Evolutionary conservation across 2,113 vertebrate species (phyloP), one percentile per base, ranked within the genome.

Genomic region (Anoura caudifer): DNA sequence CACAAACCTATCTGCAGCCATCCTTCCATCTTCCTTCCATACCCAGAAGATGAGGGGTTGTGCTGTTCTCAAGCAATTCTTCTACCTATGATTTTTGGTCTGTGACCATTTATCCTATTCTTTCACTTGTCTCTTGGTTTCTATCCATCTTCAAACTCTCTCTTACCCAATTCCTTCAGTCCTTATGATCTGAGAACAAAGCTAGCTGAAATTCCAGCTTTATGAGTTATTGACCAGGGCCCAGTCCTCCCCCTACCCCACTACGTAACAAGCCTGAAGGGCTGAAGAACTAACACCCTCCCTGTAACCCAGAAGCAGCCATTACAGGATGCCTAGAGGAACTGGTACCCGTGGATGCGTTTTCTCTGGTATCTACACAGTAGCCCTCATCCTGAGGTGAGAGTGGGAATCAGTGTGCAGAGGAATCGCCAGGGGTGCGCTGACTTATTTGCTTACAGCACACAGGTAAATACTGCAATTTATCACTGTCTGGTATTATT

Each of bases 191-290:
- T n/a, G 50, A 41, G 20, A 36, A 73, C 31, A 85, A 91, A 93
- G 38, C 22, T 50, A 24, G 12, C 13, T 59, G 16, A 45, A 61
- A 67, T 17, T n/a, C 8, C 43, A 63, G 20, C 26, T 41, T 7
- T 38, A 15, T 85, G 47, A 69, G 52, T 43, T 47, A 59, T 19
- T 80, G 38, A 1, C 20, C 28, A 79, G 12, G 77, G 20, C 5
- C 22, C 17, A 31, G n/a, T 80, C 2, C 26, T 47, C 14, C 6
- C 1, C 52, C 0, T 0, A 4, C 4, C 28, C 7, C 38, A 14
- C 43, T 54, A 28, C 47, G 33, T 7, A 87, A 69, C 3, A 76
- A 54, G 0, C 8, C 61, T 65, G 11, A 59, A 31, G 19, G 41
- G 26, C 3, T 80, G 7, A 90, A 82, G 38, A 73, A 76, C 41